These are phyloP conservation scores for Probaryconus sp. DNA, from an alignment of 1,140 invertebrate genomes.

Conservation along the genomic window DNA sequence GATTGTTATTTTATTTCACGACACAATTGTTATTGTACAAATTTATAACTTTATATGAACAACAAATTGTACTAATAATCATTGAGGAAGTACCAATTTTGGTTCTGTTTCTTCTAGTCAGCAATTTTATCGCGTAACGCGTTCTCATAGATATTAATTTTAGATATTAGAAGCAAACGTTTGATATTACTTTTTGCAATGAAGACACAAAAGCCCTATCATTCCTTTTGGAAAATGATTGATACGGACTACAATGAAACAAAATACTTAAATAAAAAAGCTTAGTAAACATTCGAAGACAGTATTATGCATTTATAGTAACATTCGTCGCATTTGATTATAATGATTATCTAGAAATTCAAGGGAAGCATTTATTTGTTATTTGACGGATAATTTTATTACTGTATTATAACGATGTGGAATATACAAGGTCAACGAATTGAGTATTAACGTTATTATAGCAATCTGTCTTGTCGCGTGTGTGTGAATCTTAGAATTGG, in stretches of 20 bases:
- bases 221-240: slow-evolving; percentile 1
- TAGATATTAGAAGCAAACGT: slow-evolving; percentile 33
- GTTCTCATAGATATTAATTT: slow-evolving; percentile 29
- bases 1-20: too few species aligned
- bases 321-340: slow-evolving; percentile 23
- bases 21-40: too few species aligned
- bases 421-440: slow-evolving; percentile 46
- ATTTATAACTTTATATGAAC: too few species aligned
- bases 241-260: slow-evolving; percentile 12
- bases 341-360: slow-evolving; percentile 16
- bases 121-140: neutral
- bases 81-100: too few species aligned
- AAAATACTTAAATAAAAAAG: slow-evolving; percentile 1
- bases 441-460: too few species aligned
- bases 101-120: slow-evolving; percentile 29
- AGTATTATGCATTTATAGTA: slow-evolving; percentile 12
- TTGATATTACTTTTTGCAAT: slow-evolving; percentile 39
- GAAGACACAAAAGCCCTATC: slow-evolving; percentile 6
- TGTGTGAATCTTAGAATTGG: too few species aligned
- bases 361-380: slow-evolving; percentile 49
- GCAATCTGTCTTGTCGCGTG: too few species aligned
- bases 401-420: neutral
- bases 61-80: too few species aligned
- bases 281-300: too few species aligned
- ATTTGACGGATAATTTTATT: neutral